Evolutionary conservation across 1,140 invertebrate species (phyloP), one percentile per base, ranked within the genome.

Genomic region (Anagrus nilaparvatae): DNA sequence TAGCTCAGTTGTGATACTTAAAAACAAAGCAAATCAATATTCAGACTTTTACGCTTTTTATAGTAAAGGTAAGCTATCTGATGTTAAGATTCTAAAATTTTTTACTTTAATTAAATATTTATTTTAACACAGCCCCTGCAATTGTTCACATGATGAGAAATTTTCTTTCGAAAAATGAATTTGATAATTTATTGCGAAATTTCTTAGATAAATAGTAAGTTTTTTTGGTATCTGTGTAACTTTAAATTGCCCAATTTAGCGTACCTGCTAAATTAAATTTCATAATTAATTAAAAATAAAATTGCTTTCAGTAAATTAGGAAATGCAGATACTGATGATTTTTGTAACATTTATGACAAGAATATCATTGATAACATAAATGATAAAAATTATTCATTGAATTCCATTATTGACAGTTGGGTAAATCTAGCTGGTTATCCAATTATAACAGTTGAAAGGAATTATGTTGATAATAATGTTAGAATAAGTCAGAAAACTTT

Each of bases 341-440:
- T 84, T 1, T 80, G 79, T 68, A 40, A 63, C n/a, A n/a, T n/a
- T n/a, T n/a, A n/a, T n/a, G n/a, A n/a, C n/a, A n/a, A n/a, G n/a
- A n/a, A n/a, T n/a, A n/a, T n/a, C 18, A 39, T 25, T 9, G 37
- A 39, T 7, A 27, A 28, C 17, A 13, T 39, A 3, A 39, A 29
- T 12, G 5, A 3, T 2, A 21, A n/a, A 13, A 13, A 40, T 16
- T 21, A 31, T 12, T 23, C 5, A 12, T 23, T 23, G 10, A 28
- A 39, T 12, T 3, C 21, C 4, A 12, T 18, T 18, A 88, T 89
- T 84, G 85, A 93, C 51, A 88, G 87, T 0, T 95, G 90, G 89
- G 90, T 86, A 0, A 59, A 88, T 6, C 87, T 92, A 65, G 85
- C 81, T 44, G 84, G 84, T 0, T 92, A 82, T 61, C 89, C 89